Conservation (phyloP, 1,140 invertebrate genomes). For the Drosophila prosaltans region DNA sequence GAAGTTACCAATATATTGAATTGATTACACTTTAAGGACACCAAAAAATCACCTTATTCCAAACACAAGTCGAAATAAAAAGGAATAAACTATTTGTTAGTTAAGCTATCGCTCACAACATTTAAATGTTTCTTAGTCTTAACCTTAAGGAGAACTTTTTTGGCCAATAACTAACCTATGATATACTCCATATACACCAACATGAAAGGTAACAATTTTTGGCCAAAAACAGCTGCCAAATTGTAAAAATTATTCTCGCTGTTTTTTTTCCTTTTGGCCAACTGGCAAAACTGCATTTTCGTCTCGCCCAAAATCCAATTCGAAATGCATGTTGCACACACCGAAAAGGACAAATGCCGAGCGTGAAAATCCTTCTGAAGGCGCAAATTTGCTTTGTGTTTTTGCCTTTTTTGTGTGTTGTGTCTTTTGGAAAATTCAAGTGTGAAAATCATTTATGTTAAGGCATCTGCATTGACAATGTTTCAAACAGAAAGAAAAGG, state of each 20-base stretch:
- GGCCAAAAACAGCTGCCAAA: slow-evolving; percentile 60
- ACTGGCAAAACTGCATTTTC: slow-evolving; percentile 55
- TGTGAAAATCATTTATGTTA: slow-evolving; percentile 72
- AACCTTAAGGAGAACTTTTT: not conserved
- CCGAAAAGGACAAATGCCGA: slow-evolving; percentile 61
- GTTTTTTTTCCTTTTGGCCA: slow-evolving; percentile 50
- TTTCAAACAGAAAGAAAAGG: not conserved
- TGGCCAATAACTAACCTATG: not conserved
- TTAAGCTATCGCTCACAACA: too few relatives aligned
- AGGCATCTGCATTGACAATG: slow-evolving; percentile 65
- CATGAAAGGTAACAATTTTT: not conserved
- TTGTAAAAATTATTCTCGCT: slow-evolving; percentile 64
- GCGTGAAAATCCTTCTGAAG: slow-evolving; percentile 63
- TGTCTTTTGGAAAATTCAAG: slow-evolving; percentile 49
- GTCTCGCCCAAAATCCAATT: slow-evolving; percentile 73
- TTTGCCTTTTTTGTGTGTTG: slow-evolving; percentile 23
- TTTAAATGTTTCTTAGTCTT: too few relatives aligned
- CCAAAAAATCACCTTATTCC: too few relatives aligned
- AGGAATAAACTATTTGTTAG: too few relatives aligned
- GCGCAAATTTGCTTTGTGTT: slow-evolving; percentile 5
- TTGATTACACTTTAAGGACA: too few relatives aligned
- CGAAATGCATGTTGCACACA: slow-evolving; percentile 70
- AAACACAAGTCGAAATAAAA: too few relatives aligned
- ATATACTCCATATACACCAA: too few relatives aligned
- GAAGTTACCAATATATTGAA: too few relatives aligned